Evolutionary conservation across 2,888 invertebrate genomes (phyloP), one percentile per base, ranked within the genome.

Genomic region (Boloria euphrosyne): DNA sequence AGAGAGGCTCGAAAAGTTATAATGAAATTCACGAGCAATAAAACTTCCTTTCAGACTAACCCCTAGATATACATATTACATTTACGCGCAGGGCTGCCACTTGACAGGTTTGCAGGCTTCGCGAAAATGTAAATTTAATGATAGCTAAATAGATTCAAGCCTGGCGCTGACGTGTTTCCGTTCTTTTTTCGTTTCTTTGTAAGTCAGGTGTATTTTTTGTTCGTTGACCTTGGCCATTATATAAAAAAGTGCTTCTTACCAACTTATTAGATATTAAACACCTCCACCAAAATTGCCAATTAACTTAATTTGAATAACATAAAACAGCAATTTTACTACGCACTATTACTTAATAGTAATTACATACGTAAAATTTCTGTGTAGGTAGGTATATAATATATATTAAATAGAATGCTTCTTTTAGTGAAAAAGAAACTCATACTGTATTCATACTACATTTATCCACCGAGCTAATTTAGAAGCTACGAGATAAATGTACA

Each of bases 1-100:
- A 83, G 78, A 78, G 81, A 80, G 84, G 82, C 80, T 79, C 80
- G 82, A 85, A 82, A 90, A 91, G 86, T 91, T 90, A 90, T 91
- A 91, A 90, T 90, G 90, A 90, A 91, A 90, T 91, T 90, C 91
- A 89, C 87, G 82, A 90, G 89, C 90, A 90, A 91, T 91, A 90
- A 90, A 91, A 91, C 89, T 90, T 90, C 86, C 85, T 87, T 87
- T 87, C 87, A 84, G 86, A 86, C 87, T 87, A 89, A 89, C 87
- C 89, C 87, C 88, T 82, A 83, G 86, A 86, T 86, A 88, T 88
- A 90, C 86, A 87, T 87, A 87, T 78, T 88, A 90, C 86, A 87
- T 87, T 87, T 78, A 76, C 78, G 74, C 73, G 75, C 78, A 86
- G 87, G 86, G 88, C 75, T 86, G 84, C 68, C 79, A 51, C 66